Conservation (phyloP, 1,140 invertebrate genomes). For the Cyclargus thomasi region DNA sequence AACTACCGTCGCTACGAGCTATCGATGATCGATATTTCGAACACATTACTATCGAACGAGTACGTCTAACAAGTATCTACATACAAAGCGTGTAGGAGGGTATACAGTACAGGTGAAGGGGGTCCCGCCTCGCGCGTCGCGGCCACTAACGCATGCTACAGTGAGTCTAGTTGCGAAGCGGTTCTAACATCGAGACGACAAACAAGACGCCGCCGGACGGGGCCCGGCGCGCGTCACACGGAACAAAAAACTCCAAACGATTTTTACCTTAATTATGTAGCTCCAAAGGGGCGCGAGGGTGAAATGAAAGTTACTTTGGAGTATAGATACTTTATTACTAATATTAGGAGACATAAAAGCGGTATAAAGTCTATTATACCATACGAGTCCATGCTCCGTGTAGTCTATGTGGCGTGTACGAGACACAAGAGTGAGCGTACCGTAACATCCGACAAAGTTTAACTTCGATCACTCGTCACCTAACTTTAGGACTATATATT, state of each 20-base stretch:
- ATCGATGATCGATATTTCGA: constrained; percentile 18
- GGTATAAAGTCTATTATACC: constrained; percentile 50
- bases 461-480: constrained; percentile 48
- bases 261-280: constrained; percentile 62
- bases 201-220: constrained; percentile 47
- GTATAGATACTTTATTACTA: constrained; percentile 74
- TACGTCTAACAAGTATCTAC: constrained; percentile 3
- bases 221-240: constrained; percentile 43
- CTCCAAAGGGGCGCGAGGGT: constrained; percentile 61
- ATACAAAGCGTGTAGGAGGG: background rate
- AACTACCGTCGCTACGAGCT: background rate
- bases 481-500: constrained; percentile 44
- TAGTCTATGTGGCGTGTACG: constrained; percentile 45
- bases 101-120: constrained; percentile 2
- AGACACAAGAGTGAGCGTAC: constrained; percentile 55
- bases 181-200: constrained; percentile 67
- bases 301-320: constrained; percentile 74
- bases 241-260: constrained; percentile 19
- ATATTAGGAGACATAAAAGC: constrained; percentile 61
- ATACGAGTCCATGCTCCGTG: constrained; percentile 40
- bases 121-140: constrained; percentile 19
- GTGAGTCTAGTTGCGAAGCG: constrained; percentile 37
- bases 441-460: constrained; percentile 41
- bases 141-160: constrained; percentile 19
- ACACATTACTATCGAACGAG: background rate